These are phyloP conservation scores for Agelas oroides DNA, from an alignment of 37 sponge, comb jelly and placozoan species.

Conservation along the genomic window DNA sequence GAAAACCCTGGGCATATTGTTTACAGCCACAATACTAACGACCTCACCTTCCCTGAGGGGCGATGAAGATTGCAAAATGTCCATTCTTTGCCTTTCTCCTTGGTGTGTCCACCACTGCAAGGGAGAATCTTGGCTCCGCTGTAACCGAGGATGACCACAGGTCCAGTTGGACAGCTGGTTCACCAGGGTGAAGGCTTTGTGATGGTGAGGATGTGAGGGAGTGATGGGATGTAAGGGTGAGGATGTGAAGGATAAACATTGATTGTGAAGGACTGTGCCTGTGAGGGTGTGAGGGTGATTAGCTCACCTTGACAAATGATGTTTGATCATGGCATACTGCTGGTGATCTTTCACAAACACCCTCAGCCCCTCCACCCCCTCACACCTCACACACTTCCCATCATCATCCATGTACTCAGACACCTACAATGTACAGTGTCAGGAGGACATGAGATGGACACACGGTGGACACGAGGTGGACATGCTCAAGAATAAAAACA, in stretches of 20 bases:
- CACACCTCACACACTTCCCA: constrained; percentile 64
- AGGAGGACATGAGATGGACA: too few relatives aligned
- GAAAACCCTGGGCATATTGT: too few relatives aligned
- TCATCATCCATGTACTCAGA: constrained; percentile 61
- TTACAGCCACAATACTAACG: too few relatives aligned
- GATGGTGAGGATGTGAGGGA: not conserved
- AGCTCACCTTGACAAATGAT: constrained; percentile 69
- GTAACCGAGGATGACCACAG: constrained; percentile 54
- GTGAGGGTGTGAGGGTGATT: too few relatives aligned
- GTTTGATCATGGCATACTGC: constrained; percentile 70
- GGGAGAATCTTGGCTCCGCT: constrained; percentile 71
- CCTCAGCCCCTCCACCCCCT: constrained; percentile 39
- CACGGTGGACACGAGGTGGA: too few relatives aligned
- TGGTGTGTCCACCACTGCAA: constrained; percentile 68
- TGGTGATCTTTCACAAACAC: constrained; percentile 65
- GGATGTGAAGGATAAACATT: too few relatives aligned
- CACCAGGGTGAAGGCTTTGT: constrained; percentile 61
- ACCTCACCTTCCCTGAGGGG: constrained; percentile 87
- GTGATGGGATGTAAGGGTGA: not conserved
- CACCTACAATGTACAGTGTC: constrained; percentile 56
- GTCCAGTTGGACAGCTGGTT: constrained; percentile 52
- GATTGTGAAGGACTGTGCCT: too few relatives aligned
- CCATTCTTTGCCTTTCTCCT: constrained; percentile 62
- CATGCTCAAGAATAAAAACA: too few relatives aligned
- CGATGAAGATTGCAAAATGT: constrained; percentile 88